Evolutionary conservation across 2,113 vertebrate species (phyloP).

Genomic region (Bubalus kerabau): DNA sequence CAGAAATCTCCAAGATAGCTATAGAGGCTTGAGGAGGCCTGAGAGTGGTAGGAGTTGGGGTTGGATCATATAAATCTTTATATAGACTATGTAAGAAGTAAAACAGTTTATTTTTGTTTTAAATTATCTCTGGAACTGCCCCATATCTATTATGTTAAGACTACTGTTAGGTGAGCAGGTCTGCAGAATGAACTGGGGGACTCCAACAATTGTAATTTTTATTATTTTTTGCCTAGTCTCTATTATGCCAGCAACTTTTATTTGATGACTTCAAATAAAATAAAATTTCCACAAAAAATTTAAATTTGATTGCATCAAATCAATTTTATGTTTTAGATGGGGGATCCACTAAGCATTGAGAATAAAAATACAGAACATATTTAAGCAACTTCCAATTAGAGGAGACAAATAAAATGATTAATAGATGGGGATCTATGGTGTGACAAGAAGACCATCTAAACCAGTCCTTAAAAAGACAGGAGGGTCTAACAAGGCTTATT

Average conservation of each 20-base stretch:
- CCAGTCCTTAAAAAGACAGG: background rate
- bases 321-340: background rate
- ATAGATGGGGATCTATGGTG: background rate
- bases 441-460: background rate
- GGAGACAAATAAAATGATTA: background rate
- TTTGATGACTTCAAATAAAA: background rate
- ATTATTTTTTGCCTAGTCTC: background rate
- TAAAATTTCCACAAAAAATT: background rate
- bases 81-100: background rate
- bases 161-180: background rate
- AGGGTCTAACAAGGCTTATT: background rate
- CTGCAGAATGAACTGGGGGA: background rate
- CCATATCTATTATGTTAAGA: background rate
- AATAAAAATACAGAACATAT: background rate
- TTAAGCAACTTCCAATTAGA: background rate
- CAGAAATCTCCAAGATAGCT: background rate
- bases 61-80: background rate
- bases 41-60: background rate
- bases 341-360: background rate
- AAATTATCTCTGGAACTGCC: background rate
- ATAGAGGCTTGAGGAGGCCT: background rate
- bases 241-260: background rate
- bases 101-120: background rate
- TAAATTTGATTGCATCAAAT: background rate
- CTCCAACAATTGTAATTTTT: background rate